phyloP scores from a whole-genome alignment of 2,113 vertebrate species.

The Corvus cornix region DNA sequence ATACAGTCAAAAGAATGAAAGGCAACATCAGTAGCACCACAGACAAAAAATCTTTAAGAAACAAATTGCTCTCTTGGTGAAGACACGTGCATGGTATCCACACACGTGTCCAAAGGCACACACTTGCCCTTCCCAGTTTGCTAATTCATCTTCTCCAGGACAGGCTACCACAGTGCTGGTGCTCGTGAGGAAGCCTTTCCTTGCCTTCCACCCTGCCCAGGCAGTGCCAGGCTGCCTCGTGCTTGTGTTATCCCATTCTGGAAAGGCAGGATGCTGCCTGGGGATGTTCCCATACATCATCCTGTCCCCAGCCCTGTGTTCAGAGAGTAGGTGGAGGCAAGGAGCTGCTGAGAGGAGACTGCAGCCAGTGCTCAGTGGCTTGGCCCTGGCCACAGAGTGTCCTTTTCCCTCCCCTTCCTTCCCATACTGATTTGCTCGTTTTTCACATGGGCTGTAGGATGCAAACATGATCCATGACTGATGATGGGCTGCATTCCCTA shows the following conservation, averaged over 20 bases:
- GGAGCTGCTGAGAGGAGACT: background rate
- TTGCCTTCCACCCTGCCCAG: background rate
- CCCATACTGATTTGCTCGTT: accelerated
- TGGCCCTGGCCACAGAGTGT: background rate
- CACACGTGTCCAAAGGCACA: accelerated
- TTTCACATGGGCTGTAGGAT: background rate
- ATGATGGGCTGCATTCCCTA: background rate
- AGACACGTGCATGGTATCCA: accelerated
- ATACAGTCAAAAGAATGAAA: background rate
- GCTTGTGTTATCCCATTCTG: accelerated
- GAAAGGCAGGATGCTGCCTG: background rate
- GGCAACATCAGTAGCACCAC: background rate
- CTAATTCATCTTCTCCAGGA: background rate
- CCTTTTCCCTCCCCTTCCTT: background rate
- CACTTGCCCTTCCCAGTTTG: accelerated
- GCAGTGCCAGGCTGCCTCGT: background rate
- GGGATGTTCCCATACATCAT: accelerated
- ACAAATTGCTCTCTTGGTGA: background rate
- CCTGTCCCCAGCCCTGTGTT: background rate
- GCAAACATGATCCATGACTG: accelerated
- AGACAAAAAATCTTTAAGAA: background rate
- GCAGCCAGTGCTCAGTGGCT: background rate
- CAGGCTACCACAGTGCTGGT: background rate
- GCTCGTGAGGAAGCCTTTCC: background rate
- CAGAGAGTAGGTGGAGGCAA: background rate